phyloP scores from a whole-genome alignment of 2,888 invertebrate species.

The Ctena decussata region DNA sequence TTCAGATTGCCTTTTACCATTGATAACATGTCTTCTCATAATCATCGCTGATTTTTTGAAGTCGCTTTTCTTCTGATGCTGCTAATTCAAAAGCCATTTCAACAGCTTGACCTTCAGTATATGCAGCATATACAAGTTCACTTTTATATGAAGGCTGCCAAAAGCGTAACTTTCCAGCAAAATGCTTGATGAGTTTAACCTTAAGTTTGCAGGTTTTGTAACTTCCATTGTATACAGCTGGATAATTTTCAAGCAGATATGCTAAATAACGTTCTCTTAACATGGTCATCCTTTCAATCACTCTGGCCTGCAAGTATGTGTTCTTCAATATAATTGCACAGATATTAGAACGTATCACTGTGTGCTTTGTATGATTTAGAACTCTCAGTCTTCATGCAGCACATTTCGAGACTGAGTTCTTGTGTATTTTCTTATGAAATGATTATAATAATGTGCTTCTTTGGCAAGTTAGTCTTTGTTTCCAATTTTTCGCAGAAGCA shows the following conservation, averaged over 20 bases:
- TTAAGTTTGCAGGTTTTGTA: conserved; percentile 60
- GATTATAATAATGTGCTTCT: conserved; percentile 38
- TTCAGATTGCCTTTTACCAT: not conserved
- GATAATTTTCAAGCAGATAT: conserved; percentile 24
- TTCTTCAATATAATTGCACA: conserved; percentile 32
- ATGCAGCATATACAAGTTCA: not conserved
- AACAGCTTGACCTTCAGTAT: not conserved
- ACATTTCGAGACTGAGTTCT: conserved; percentile 17
- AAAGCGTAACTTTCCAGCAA: not conserved
- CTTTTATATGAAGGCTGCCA: not conserved
- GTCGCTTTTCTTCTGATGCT: conserved; percentile 36
- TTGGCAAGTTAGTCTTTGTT: conserved; percentile 30
- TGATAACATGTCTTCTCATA: conserved; percentile 3
- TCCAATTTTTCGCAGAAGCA: conserved; percentile 23
- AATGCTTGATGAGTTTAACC: conserved; percentile 28
- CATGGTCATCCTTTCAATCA: conserved; percentile 47
- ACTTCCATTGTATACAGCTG: conserved; percentile 35
- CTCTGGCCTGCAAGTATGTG: conserved; percentile 31
- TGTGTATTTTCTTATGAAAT: conserved; percentile 35
- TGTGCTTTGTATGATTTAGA: conserved; percentile 6
- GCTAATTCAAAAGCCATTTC: conserved; percentile 57
- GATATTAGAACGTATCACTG: conserved; percentile 16
- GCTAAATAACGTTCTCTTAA: conserved; percentile 24
- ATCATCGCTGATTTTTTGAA: conserved; percentile 10
- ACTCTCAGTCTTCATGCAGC: conserved; percentile 2